Evolutionary conservation across 2,888 invertebrate species (phyloP), one percentile per base, ranked within the genome.

Genomic region (Ypsolopha sequella): DNA sequence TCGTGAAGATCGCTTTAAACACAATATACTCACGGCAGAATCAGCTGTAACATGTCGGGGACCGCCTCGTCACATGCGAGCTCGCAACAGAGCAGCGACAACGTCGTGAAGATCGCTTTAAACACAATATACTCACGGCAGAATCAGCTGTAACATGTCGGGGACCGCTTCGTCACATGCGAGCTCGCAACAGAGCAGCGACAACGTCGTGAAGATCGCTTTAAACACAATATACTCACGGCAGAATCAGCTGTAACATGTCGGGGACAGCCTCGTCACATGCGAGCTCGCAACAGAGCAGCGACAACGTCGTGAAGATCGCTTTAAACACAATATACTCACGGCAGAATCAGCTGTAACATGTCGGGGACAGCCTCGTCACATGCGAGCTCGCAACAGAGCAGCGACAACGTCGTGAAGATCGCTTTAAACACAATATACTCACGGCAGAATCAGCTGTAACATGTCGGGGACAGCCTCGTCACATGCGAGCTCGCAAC

Each of bases 121-220:
- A 96, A 24, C 24, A 14, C 3, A 47, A 0, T 43, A 4, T 10
- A 76, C 88, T 87, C 63, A 92, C 92, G 91, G 91, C 44, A 98
- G 81, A 48, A 96, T 91, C 14, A 99, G 90, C 58, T 97, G 91
- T 62, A 98, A 79, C 60, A 98, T 89, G 65, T 99, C 98, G 51
- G 95, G 91, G 6, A 97, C 89, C 0, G 96, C 95, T 73, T 98
- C 95, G 60, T 93, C 92, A 48, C 94, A 93, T 0, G 94, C 92
- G 64, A 98, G 89, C 84, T 99, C 99, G 1, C 97, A 92, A 69
- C 93, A 92, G 48, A 99, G 88, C 56, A 99, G 86, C 7, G 96
- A 95, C 57, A 99, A 87, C 0, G 99, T 99, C 56, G 96, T 97
- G 74, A 95, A 97, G 55, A 99, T 90, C 0, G 97, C 93, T 68